Base-by-base conservation (phyloP, 2,113 vertebrate species). In the Pituophis catenifer region DNA sequence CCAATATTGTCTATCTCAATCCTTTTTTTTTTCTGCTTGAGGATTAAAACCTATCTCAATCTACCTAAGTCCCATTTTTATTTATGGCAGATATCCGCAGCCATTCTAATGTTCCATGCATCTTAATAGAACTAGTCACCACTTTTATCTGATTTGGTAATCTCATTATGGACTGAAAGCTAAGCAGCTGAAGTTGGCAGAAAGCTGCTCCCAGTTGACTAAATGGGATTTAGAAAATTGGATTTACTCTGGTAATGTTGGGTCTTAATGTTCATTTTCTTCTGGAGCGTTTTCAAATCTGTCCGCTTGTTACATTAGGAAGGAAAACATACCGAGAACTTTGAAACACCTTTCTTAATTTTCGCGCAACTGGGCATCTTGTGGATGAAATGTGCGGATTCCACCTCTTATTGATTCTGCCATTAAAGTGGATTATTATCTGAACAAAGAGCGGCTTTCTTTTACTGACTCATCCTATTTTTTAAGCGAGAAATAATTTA, bases 221-320 rank as follows among this genome's bases (percentile, higher is more conserved):
- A 96, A 96, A 96, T 92, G 92, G 94, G 91, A 95, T 97, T 96
- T 94, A 91, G 93, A 85, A 94, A 96, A 97, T 96, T 95, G 93
- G 90, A 96, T 96, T 95, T 90, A 59, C 85, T 59, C 0, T 17
- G 87, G 81, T 96, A 93, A 91, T 48, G 24, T 92, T 95, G 94
- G 92, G 94, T 21, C 90, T 93, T 95, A 94, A 95, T 96, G 96
- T 94, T 95, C 92, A 58, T 96, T 53, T 88, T n/a, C 87, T 94
- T 95, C 93, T 65, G 96, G 94, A 95, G 93, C 93, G 93, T 95
- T 96, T 95, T 89, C 59, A 81, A 95, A 95, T 89, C 52, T 93
- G 92, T 94, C 94, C 89, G 15, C 44, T 26, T 94, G 91, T 93
- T 95, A 75, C 95, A 92, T 48, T 88, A 92, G 94, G 94, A 91